Percentiles rank a stretch among this genome's conserved stretches.
Evolutionary conservation across 2,888 invertebrate genomes (phyloP).

Genomic region (Nysson spinosus): DNA sequence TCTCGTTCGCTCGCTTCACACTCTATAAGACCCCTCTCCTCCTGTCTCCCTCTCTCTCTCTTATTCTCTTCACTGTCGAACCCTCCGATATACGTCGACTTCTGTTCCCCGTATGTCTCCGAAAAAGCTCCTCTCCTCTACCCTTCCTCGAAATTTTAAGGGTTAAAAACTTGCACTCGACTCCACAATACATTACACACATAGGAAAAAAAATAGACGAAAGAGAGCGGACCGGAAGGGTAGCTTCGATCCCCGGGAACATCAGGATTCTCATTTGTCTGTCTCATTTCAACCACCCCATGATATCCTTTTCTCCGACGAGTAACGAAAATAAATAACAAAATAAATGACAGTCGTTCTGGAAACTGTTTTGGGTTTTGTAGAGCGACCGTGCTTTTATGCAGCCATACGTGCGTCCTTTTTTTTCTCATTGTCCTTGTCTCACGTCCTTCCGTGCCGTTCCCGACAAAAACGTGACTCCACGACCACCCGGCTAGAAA

Average conservation of each 20-base stretch:
- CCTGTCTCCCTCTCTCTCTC: constrained; percentile 8
- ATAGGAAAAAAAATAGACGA: constrained; percentile 39
- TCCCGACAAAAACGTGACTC: constrained; percentile 60
- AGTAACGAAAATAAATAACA: constrained; percentile 63
- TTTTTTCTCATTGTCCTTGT: constrained; percentile 34
- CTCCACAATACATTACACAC: constrained; percentile 70
- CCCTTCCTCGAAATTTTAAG: constrained; percentile 74
- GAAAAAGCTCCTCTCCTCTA: constrained; percentile 52
- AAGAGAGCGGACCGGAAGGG: constrained; percentile 50
- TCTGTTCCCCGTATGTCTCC: constrained; percentile 57
- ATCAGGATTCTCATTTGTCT: constrained; percentile 28
- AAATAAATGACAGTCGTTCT: constrained; percentile 74
- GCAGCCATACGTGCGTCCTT: constrained; percentile 39
- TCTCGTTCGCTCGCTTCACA: constrained; percentile 35
- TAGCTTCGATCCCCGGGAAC: constrained; percentile 53
- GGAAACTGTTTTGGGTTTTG: constrained; percentile 76
- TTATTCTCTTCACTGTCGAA: constrained; percentile 54
- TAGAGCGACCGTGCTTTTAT: constrained; percentile 68
- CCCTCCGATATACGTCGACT: constrained; percentile 54
- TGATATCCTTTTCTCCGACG: constrained; percentile 21
- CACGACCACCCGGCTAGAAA: constrained; percentile 72
- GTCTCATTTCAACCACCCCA: constrained; percentile 5
- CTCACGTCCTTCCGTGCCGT: constrained; percentile 44
- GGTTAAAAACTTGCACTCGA: constrained; percentile 77
- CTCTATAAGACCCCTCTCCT: constrained; percentile 6